Evolutionary conservation across 2,797 vertebrate species (phyloP), one percentile per base, ranked within the genome.

Genomic region (Echiichthys vipera): DNA sequence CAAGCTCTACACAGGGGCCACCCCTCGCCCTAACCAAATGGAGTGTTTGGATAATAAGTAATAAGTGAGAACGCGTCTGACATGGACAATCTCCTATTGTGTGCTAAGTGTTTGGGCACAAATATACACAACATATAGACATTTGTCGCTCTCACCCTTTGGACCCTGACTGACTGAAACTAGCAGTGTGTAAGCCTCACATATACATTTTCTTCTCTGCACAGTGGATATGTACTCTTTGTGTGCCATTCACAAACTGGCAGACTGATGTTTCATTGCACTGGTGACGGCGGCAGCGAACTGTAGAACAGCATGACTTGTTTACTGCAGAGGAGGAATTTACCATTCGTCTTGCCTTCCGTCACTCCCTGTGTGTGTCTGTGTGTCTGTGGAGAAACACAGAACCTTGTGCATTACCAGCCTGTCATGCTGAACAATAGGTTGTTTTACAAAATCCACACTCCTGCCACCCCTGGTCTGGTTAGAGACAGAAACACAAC

Each of bases 341-440:
- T 51, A 65, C 58, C 72, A 78, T 80, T 81, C 71, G 80, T 79
- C 84, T 80, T 55, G 37, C 83, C 76, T 83, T 75, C 74, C 67
- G 80, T 84, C 63, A 51, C 67, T 84, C 22, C 5, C 22, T 62
- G 4, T 51, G 65, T 71, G 37, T 51, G 63, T 49, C 22, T 49
- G 20, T 45, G 20, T 24, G 43, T 49, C 4, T 70, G 57, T 37
- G 36, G 15, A 78, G 40, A 76, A 75, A 77, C 85, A 49, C 78
- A 74, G 57, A 50, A 57, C 77, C 64, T 77, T 72, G 65, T 70
- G 80, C 34, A 83, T 83, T 68, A 76, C 66, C 32, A 59, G 76
- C 47, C 59, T 79, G 85, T 89, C 84, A 74, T 18, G 55, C 72
- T 51, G 71, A 91, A 91, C 88, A 90, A 90, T 81, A 58, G 77